Base-by-base conservation (phyloP, 2,797 vertebrate species). In the Toxotes lorentzi region DNA sequence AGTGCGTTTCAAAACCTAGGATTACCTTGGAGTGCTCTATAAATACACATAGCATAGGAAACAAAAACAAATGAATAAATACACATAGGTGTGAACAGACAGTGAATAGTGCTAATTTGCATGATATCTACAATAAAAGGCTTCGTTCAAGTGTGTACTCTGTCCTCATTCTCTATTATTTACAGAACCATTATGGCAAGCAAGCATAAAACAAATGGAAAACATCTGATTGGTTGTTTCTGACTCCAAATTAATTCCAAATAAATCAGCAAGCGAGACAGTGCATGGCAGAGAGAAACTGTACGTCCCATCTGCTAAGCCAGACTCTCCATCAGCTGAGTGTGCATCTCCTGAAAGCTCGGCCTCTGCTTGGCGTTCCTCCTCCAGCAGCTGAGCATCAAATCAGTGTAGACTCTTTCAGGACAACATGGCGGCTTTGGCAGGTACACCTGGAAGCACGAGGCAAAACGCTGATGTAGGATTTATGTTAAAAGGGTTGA, bases 371-470 rank as follows among this genome's bases (percentile, higher is more conserved):
- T 98, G 82, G 97, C 96, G 32, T 98, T 98, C 87, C 97, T 96
- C 92, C 93, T 95, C 97, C 98, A 99, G 93, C 97, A 98, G 91
- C 95, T 97, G 76, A 97, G 94, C 98, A 99, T 99, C 85, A 99
- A 93, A 32, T 93, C 78, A 76, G 94, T 96, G 93, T 98, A 99
- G 85, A 98, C 89, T 54, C 88, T 83, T 30, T 98, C 96, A 1
- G 97, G 97, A 84, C 98, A 99, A 51, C 96, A 94, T 4, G 78
- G 56, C 35, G 98, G 97, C 92, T 97, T 97, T 0, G 96, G 96
- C 76, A 99, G 96, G 85, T 98, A 98, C 6, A 95, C 96, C 98
- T 99, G 86, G 21, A 23, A 74, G 14, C n/a, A 71, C 0, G 6
- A 62, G 19, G 30, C 13, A 54, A 43, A 27, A 41, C n/a, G 50